phyloP scores from a whole-genome alignment of 1,140 invertebrate genomes.

The Drosophila sp. region DNA sequence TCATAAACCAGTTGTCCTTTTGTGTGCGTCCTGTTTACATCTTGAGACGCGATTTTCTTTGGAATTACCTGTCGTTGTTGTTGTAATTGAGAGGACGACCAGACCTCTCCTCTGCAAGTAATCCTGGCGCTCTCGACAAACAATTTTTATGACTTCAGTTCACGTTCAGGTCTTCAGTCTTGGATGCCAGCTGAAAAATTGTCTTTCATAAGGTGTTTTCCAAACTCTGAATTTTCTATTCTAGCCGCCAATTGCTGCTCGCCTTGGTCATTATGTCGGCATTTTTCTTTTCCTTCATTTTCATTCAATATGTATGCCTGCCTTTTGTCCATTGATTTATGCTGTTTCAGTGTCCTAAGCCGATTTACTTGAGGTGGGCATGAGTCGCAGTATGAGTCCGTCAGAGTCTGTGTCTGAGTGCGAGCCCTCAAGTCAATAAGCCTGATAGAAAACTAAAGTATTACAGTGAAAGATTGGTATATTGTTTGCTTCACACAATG shows the following conservation, averaged over 20 bases:
- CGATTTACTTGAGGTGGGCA: constrained; percentile 71
- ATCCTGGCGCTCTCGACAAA: constrained; percentile 54
- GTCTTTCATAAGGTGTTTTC: constrained; percentile 39
- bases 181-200: constrained; percentile 65
- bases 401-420: constrained; percentile 3
- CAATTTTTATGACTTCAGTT: constrained; percentile 69
- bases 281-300: constrained; percentile 54
- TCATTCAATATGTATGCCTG: constrained; percentile 40
- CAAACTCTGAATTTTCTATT: constrained; percentile 48
- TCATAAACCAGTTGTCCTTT: constrained; percentile 77
- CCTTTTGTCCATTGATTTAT: constrained; percentile 71
- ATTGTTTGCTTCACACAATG: constrained; percentile 59
- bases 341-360: constrained; percentile 57
- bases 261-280: constrained; percentile 50
- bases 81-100: constrained; percentile 71
- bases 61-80: constrained; percentile 57
- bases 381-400: constrained; percentile 38
- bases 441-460: constrained; percentile 32
- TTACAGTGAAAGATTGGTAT: constrained; percentile 61
- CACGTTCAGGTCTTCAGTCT: background rate
- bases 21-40: constrained; percentile 33
- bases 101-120: constrained; percentile 53
- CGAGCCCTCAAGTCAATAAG: constrained; percentile 56
- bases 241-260: constrained; percentile 21
- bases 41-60: constrained; percentile 43